Percentiles rank a stretch among this genome's conserved stretches.
These are phyloP conservation scores for Brachypteracias leptosomus DNA, from an alignment of 2,113 vertebrate species.

Conservation along the genomic window DNA sequence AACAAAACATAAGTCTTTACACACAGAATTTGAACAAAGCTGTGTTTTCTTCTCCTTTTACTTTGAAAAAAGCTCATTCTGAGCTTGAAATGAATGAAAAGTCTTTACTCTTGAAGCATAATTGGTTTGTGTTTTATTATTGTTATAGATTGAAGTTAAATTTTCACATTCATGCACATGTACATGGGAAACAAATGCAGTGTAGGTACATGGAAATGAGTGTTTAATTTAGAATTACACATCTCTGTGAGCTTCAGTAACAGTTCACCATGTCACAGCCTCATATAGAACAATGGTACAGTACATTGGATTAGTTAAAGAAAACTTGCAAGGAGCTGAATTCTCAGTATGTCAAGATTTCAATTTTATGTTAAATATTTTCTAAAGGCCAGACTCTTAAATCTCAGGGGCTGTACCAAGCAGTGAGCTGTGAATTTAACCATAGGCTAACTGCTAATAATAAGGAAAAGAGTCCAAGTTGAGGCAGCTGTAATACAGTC, in stretches of 20 bases:
- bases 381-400: constrained; percentile 91
- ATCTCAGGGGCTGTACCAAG: constrained; percentile 88
- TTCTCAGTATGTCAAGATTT: constrained; percentile 89
- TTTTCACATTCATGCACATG: constrained; percentile 54
- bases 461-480: constrained; percentile 84
- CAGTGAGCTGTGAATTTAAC: constrained; percentile 90
- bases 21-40: constrained; percentile 53
- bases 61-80: constrained; percentile 50
- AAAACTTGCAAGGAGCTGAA: constrained; percentile 81
- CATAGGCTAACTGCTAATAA: constrained; percentile 93
- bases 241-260: constrained; percentile 75
- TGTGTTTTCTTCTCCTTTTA: constrained; percentile 37
- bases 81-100: constrained; percentile 62
- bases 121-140: constrained; percentile 58
- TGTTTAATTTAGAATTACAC: constrained; percentile 80
- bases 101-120: constrained; percentile 52
- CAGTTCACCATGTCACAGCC: constrained; percentile 76
- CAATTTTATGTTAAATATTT: constrained; percentile 94
- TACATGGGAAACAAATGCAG: constrained; percentile 40
- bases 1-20: constrained; percentile 39
- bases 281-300: constrained; percentile 76
- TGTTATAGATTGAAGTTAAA: constrained; percentile 63
- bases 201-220: constrained; percentile 64
- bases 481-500: constrained; percentile 85
- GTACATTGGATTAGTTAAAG: constrained; percentile 87